A percentile compares a stretch with the other conserved stretches of the same genome.
Evolutionary conservation across 2,113 vertebrate species (phyloP).

Genomic region (Ammodytes marinus): DNA sequence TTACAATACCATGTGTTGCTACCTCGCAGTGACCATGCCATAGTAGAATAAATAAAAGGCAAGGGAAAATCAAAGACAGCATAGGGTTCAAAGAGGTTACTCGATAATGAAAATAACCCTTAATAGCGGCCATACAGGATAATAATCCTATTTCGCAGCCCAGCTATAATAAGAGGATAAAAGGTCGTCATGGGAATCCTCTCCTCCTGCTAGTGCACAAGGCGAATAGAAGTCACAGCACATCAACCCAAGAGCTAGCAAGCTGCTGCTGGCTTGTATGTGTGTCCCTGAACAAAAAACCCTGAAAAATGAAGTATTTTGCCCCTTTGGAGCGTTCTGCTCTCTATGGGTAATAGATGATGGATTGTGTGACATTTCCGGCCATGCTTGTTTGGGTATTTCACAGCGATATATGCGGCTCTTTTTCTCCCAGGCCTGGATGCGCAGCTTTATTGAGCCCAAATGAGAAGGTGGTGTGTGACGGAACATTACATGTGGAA

Average conservation of each 20-base stretch:
- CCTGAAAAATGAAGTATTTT: conserved; percentile 6
- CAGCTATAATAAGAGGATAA: conserved; percentile 5
- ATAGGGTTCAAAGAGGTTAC: background rate
- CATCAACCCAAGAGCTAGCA: background rate
- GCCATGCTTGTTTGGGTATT: conserved; percentile 60
- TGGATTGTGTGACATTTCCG: conserved; percentile 75
- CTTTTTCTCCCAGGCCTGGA: conserved; percentile 25
- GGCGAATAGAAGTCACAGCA: conserved; percentile 19
- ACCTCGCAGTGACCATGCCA: too few species aligned
- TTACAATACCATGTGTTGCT: background rate
- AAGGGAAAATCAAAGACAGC: background rate
- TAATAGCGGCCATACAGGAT: background rate
- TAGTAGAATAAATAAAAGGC: background rate
- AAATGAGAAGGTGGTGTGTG: conserved; percentile 55
- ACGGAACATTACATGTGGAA: conserved; percentile 54
- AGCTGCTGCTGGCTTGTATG: conserved; percentile 1
- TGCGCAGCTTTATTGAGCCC: conserved; percentile 38
- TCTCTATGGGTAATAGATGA: conserved; percentile 65
- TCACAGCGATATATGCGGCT: conserved; percentile 39
- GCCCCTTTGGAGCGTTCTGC: conserved; percentile 23
- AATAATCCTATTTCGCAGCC: conserved; percentile 43
- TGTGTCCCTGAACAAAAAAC: background rate
- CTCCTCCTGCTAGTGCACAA: conserved; percentile 6
- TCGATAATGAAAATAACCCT: conserved; percentile 17
- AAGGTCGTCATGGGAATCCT: conserved; percentile 21